These are phyloP conservation scores for Microctonus brassicae DNA, from an alignment of 2,888 invertebrate species.

Conservation along the genomic window DNA sequence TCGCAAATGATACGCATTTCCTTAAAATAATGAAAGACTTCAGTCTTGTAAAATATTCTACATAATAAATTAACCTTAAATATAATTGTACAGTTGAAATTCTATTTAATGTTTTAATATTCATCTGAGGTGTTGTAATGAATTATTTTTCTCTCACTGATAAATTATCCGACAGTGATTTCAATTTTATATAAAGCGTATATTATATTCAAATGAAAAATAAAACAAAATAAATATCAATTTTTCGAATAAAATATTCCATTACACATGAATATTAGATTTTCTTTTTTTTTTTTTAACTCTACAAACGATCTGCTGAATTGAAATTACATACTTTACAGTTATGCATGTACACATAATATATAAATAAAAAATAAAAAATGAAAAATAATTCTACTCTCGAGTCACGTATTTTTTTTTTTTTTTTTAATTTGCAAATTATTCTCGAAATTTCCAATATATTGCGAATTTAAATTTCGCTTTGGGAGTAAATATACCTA, in stretches of 20 bases:
- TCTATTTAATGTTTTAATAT: too few relatives aligned
- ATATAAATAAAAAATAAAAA: not conserved
- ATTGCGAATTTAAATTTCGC: not conserved
- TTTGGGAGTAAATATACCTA: not conserved
- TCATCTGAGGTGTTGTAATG: too few relatives aligned
- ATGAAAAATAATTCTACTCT: not conserved
- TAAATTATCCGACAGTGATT: too few relatives aligned
- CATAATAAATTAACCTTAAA: not conserved
- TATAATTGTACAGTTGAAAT: too few relatives aligned
- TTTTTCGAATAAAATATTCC: not conserved
- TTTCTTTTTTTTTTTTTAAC: too few relatives aligned
- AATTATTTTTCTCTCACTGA: too few relatives aligned
- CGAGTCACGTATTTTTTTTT: not conserved
- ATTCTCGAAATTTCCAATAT: not conserved
- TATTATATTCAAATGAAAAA: not conserved
- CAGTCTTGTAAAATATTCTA: not conserved
- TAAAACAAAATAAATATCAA: not conserved
- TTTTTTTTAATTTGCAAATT: not conserved
- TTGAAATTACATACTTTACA: not conserved
- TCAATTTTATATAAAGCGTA: not conserved
- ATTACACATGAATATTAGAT: not conserved
- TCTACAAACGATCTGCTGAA: not conserved
- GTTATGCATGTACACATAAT: not conserved
- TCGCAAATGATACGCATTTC: conserved; percentile 11
- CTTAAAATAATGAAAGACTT: not conserved